Percentiles rank a stretch among this genome's conserved stretches.
Conservation (phyloP, 2,113 vertebrate species). For the human (Homo sapiens) region GRCh38 chr6:108236501-108237000, state of each 20-base stretch:
- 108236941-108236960: not conserved
- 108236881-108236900: not conserved
- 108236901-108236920: not conserved
- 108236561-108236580: too few relatives aligned
- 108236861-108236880: constrained; percentile 32
- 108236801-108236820: not conserved
- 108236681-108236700: constrained; percentile 2
- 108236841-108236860: constrained; percentile 24
- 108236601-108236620: too few relatives aligned
- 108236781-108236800: constrained; percentile 39
- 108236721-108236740: not conserved
- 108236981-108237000: not conserved
- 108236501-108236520: too few relatives aligned
- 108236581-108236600: too few relatives aligned
- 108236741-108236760: constrained; percentile 23
- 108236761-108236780: not conserved
- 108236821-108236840: constrained; percentile 5
- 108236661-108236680: too few relatives aligned
- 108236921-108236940: not conserved
- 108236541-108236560: too few relatives aligned
- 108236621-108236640: too few relatives aligned
- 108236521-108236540: too few relatives aligned
- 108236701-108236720: not conserved
- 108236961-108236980: constrained; percentile 10
- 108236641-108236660: too few relatives aligned